Conservation (phyloP, 2,797 vertebrate genomes). For the Phaenicophaeus curvirostris region DNA sequence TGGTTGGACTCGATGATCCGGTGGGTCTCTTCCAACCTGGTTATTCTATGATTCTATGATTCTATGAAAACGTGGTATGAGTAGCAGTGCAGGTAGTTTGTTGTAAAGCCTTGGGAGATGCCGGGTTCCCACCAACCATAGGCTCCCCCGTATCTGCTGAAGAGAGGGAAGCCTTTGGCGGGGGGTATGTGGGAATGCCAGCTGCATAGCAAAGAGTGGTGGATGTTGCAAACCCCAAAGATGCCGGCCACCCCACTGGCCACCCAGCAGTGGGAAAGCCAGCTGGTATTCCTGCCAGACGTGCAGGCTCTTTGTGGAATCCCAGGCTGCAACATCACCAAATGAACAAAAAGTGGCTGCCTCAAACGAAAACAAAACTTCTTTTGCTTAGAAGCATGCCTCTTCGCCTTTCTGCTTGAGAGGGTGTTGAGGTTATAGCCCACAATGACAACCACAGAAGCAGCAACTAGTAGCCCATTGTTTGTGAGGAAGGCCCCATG, state of each 20-base stretch:
- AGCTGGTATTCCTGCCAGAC: neutral
- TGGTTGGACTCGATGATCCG: too few relatives aligned
- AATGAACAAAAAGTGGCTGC: neutral
- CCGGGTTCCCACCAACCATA: neutral
- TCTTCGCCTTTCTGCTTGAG: neutral
- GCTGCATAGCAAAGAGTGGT: neutral
- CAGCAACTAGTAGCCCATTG: neutral
- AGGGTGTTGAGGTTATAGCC: neutral
- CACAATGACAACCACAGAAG: neutral
- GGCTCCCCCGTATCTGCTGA: neutral
- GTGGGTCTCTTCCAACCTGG: too few relatives aligned
- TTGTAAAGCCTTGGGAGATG: neutral
- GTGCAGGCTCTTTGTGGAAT: neutral
- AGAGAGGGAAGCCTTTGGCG: neutral
- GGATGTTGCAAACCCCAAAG: accelerated
- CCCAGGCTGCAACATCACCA: neutral
- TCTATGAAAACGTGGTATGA: neutral
- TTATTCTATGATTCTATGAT: too few relatives aligned
- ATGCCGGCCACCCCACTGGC: accelerated
- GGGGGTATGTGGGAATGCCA: accelerated
- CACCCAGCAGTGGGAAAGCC: neutral
- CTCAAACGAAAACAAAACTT: neutral
- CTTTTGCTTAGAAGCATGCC: neutral
- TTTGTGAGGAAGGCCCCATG: neutral
- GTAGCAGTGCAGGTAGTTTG: neutral